Base-by-base conservation (phyloP, 1,140 invertebrate genomes). In the Drosophila micromelanica region DNA sequence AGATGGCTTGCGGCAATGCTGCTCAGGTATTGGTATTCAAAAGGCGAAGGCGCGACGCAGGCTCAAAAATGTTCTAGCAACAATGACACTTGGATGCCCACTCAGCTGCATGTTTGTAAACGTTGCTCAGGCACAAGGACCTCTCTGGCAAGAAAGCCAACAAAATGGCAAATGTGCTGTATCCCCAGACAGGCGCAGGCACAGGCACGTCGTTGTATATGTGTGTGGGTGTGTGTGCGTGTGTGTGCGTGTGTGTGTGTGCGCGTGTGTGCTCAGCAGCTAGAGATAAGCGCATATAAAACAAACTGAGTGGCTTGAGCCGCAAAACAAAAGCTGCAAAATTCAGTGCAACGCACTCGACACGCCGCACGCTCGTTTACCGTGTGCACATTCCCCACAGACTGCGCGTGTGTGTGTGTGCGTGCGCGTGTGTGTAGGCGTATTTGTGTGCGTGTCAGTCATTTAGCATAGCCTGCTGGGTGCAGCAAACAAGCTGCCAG, bases 341-440 rank as follows among this genome's bases (percentile, higher is more conserved):
- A 87, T 84, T 89, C 84, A 89, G 84, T 89, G 79, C 84, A 87
- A 87, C 84, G 84, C 84, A 89, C 84, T 89, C 84, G 79, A 89
- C 79, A 82, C 68, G 73, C 43, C 48, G 48, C 35, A 61, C 32
- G 45, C 61, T 63, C 35, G 62, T 42, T 62, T 62, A 48, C 63
- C 32, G 30, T 35, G 40, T 35, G n/a, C 46, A 49, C 51, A 9
- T 38, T 37, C 52, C 40, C 37, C 43, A 38, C 8, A 27, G 45
- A 13, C 11, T 4, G 30, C 2, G 6, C 13, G 37, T 46, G 23
- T 59, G 52, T 70, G 37, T 59, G 20, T 61, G 65, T 42, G 46
- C 64, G 51, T 3, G 17, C 17, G 35, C 57, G 27, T 20, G 43
- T 54, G 17, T 57, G 42, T 69, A 62, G 52, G 32, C 11, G 54